Base-by-base conservation (phyloP, 2,797 vertebrate species). In the Coracias cyanogaster region DNA sequence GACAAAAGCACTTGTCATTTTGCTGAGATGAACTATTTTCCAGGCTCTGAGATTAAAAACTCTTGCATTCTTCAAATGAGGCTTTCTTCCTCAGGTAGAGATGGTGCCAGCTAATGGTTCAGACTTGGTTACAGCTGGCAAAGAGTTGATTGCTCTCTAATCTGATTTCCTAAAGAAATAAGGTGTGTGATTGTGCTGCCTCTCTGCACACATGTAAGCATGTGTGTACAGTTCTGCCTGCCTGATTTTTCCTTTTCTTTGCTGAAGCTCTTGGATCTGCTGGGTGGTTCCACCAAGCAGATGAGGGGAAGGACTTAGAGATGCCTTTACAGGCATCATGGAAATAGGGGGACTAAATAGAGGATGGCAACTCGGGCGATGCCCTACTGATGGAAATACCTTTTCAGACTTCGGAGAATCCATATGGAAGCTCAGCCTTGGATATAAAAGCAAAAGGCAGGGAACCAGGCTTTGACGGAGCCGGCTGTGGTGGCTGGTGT, bases 81-180 rank as follows among this genome's bases (percentile, higher is more conserved):
- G 64, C 82, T 94, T 94, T 73, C 22, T 79, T 93, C 31, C 31
- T 73, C 0, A 0, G 35, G 33, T 89, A 22, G 78, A 80, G 45
- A 14, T 28, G 29, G 55, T 12, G 52, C 52, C 89, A 93, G 92
- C 71, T 73, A 46, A 87, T 80, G 46, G 67, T 67, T 93, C 81
- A 89, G 74, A 25, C 61, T 85, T 87, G 78, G 89, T 67, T 87
- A 71, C 43, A 76, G 60, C 13, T 78, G 82, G 93, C 65, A 82
- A 64, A 80, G 25, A 77, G 55, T 62, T 0, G 2, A 82, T 12
- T 67, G 85, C 29, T 70, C 88, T 89, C 84, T 78, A 79, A 82
- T 95, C 67, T 82, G 81, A 57, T 96, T 93, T 96, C 66, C 51
- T 80, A 52, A 85, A 94, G 90, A 92, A 94, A 66, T 64, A 82